Base-by-base conservation (phyloP, 1,140 invertebrate genomes). In the Oedothorax gibbosus region DNA sequence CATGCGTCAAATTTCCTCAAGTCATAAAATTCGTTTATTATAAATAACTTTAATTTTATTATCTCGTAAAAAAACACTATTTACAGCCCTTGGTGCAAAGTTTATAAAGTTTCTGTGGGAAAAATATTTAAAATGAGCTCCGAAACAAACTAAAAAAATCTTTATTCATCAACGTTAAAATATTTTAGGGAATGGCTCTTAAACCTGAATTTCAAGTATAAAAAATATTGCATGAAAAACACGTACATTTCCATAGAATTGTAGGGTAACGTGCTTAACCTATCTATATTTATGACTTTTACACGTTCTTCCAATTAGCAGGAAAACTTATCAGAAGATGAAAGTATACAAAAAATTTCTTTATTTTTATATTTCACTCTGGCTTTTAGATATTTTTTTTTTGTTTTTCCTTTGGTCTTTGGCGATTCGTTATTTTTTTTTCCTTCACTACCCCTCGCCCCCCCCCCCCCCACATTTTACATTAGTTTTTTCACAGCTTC, bases 251-350 rank as follows among this genome's bases (percentile, higher is more conserved):
- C 35, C 60, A 68, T 62, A 53, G 64, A 84, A 84, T 60, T 54
- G 69, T 75, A 75, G 62, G 69, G 60, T 66, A 83, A 83, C 60
- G 60, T 75, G 72, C 65, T 83, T 83, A 75, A 62, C 62, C 51
- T 76, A 60, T 81, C 66, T 81, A 66, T 75, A 84, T 84, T 84
- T 84, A 84, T 84, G 62, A 76, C 71, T 84, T 84, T 84, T 84
- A 84, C 81, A 84, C 81, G 81, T 84, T 84, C 69, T 75, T 76
- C 81, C 81, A 84, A 84, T 84, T 84, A 84, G 81, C 68, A 84
- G 66, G 60, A 75, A 84, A 84, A 84, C 66, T 84, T 72, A 84
- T 84, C 81, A 84, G 81, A 65, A 65, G 49, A 62, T 76, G 81
- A 75, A 66, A 76, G 12, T 51, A 57, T 35, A 64, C 20, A 72